phyloP scores from a whole-genome alignment of 2,113 vertebrate genomes.

The Mesitornis unicolor region DNA sequence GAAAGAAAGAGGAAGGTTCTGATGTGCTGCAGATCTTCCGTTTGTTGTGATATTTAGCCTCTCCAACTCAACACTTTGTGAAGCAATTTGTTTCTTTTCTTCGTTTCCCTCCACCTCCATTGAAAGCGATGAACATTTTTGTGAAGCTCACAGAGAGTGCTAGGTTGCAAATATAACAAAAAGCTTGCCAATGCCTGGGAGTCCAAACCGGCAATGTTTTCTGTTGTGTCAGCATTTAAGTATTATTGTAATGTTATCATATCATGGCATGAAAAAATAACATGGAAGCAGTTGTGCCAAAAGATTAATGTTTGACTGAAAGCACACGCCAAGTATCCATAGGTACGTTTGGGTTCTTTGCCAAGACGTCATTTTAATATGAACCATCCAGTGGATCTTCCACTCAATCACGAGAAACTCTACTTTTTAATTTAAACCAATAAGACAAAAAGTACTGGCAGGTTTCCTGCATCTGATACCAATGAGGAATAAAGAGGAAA shows the following conservation, averaged over 20 bases:
- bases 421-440: conserved; percentile 32
- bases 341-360: not conserved
- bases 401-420: not conserved
- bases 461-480: conserved; percentile 32
- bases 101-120: conserved; percentile 3
- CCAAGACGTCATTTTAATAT: conserved; percentile 13
- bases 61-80: conserved; percentile 60
- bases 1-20: conserved; percentile 53
- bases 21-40: conserved; percentile 31
- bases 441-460: not conserved
- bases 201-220: conserved; percentile 70
- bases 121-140: conserved; percentile 52
- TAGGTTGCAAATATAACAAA: conserved; percentile 65
- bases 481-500: not conserved
- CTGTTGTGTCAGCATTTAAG: conserved; percentile 70
- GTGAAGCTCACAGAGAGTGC: conserved; percentile 57
- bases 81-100: conserved; percentile 44
- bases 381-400: conserved; percentile 25
- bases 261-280: conserved; percentile 15
- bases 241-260: conserved; percentile 64
- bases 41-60: conserved; percentile 71
- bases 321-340: not conserved
- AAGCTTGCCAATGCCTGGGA: conserved; percentile 68
- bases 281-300: conserved; percentile 8
- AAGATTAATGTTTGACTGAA: conserved; percentile 23